These are phyloP conservation scores for Bombus ignitus DNA, from an alignment of 1,140 invertebrate species.

Conservation along the genomic window DNA sequence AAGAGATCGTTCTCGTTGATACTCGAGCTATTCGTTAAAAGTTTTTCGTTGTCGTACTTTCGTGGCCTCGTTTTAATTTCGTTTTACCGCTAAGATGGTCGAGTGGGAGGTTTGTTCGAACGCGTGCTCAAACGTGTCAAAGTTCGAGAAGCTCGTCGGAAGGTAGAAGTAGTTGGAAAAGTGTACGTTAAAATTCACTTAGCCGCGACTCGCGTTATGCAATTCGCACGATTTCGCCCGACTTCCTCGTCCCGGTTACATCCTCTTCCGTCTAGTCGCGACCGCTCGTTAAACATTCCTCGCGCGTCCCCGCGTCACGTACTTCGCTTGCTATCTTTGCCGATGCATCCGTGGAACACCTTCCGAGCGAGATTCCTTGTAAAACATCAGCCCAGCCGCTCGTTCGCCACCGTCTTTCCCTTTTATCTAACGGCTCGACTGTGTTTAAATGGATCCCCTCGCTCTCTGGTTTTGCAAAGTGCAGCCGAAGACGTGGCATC, in stretches of 20 bases:
- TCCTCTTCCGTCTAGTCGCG: not conserved
- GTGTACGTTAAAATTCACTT: constrained; percentile 33
- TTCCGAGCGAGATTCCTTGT: constrained; percentile 28
- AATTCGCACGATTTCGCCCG: constrained; percentile 39
- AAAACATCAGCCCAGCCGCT: constrained; percentile 9
- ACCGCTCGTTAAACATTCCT: constrained; percentile 38
- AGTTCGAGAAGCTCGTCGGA: not conserved
- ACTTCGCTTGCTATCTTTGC: constrained; percentile 12
- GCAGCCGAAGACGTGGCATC: not conserved
- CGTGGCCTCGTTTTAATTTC: constrained; percentile 17
- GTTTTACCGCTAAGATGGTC: not conserved
- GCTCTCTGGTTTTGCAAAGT: constrained; percentile 10
- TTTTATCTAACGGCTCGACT: not conserved
- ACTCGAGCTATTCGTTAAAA: constrained; percentile 34
- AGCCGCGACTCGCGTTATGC: constrained; percentile 17
- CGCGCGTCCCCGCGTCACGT: constrained; percentile 26
- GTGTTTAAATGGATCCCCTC: not conserved
- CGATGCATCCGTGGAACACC: constrained; percentile 10
- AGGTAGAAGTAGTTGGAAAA: no score
- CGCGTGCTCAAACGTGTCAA: not conserved
- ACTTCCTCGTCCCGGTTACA: not conserved
- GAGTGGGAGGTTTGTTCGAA: no score
- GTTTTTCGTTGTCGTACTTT: constrained; percentile 2
- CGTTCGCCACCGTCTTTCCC: constrained; percentile 2
- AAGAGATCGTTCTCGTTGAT: not conserved